Conservation (phyloP, 2,113 vertebrate species). For the Eulemur rufifrons region DNA sequence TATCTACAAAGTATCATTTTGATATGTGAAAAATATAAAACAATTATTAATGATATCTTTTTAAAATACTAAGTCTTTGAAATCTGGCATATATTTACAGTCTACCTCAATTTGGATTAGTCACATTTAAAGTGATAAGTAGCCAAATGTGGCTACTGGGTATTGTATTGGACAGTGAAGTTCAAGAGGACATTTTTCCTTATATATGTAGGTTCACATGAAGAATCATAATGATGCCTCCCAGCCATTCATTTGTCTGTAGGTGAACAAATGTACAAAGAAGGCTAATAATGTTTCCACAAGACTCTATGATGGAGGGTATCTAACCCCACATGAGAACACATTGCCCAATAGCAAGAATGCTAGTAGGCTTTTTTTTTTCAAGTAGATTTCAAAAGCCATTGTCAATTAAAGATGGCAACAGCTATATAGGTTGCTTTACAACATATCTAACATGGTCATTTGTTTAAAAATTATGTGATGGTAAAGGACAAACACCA, state of each 20-base stretch:
- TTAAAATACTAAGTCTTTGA: background rate
- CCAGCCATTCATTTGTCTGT: background rate
- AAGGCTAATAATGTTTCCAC: background rate
- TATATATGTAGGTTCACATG: background rate
- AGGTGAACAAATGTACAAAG: constrained; percentile 29
- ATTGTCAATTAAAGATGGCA: background rate
- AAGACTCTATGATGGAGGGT: background rate
- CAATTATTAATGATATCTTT: background rate
- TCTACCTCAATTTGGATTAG: background rate
- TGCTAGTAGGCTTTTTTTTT: background rate
- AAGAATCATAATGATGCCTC: background rate
- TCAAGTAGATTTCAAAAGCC: constrained; percentile 20
- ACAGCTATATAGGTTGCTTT: background rate
- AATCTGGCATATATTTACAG: background rate
- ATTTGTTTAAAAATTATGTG: background rate
- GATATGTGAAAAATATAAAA: constrained; percentile 36
- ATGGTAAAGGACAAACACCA: background rate
- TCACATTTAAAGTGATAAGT: background rate
- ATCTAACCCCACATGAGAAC: background rate
- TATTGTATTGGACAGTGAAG: background rate
- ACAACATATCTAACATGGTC: background rate
- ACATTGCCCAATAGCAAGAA: background rate
- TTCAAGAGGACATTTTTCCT: background rate
- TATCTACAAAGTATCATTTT: background rate
- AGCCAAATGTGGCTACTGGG: background rate